Conservation (phyloP, 2,888 invertebrate species). For the Gymnocheta viridis region DNA sequence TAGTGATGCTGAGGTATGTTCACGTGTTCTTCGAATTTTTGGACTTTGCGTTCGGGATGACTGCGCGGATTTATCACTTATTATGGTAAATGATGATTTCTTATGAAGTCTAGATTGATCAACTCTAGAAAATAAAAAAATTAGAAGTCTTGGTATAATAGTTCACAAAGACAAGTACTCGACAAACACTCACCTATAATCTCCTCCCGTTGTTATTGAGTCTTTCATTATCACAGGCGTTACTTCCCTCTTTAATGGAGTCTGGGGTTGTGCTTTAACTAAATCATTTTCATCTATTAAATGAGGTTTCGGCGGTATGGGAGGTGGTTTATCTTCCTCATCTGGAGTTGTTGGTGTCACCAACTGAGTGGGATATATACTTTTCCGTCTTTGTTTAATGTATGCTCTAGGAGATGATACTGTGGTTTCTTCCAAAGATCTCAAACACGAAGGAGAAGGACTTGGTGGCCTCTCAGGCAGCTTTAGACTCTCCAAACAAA, state of each 20-base stretch:
- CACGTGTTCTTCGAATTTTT: conserved; percentile 46
- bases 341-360: conserved; percentile 16
- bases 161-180: neutral
- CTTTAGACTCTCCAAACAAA: conserved; percentile 61
- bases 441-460: conserved; percentile 72
- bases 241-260: conserved; percentile 73
- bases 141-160: neutral
- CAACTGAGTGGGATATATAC: conserved; percentile 56
- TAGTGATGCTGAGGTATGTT: conserved; percentile 78
- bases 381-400: conserved; percentile 72
- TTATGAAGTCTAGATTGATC: conserved; percentile 84
- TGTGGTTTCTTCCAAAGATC: conserved; percentile 71
- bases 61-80: conserved; percentile 84
- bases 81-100: conserved; percentile 87
- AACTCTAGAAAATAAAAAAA: conserved; percentile 74
- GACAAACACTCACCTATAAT: conserved; percentile 76
- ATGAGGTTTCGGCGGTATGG: conserved; percentile 73
- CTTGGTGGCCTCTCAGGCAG: conserved; percentile 73
- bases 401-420: conserved; percentile 75
- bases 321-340: conserved; percentile 71
- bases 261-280: conserved; percentile 37
- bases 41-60: conserved; percentile 83
- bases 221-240: conserved; percentile 81
- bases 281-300: conserved; percentile 30
- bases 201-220: conserved; percentile 79